These are phyloP conservation scores for Rana temporaria DNA, from an alignment of 2,113 vertebrate species.

Conservation along the genomic window DNA sequence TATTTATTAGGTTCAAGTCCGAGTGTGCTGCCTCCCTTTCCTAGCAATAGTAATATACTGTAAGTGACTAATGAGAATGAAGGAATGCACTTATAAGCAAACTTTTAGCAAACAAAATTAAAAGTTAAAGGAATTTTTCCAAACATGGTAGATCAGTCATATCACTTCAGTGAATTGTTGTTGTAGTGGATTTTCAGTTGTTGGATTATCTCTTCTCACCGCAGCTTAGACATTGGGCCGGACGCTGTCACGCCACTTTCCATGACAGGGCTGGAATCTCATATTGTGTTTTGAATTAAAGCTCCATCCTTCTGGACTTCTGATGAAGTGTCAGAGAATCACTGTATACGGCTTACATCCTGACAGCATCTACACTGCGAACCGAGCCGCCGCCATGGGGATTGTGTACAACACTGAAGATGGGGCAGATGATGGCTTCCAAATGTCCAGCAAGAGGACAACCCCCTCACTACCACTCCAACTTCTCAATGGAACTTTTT, in stretches of 20 bases:
- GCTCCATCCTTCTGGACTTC: conserved; percentile 17
- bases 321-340: conserved; percentile 14
- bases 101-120: too few species aligned
- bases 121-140: too few species aligned
- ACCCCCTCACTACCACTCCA: neutral
- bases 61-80: too few species aligned
- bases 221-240: neutral
- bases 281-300: conserved; percentile 26
- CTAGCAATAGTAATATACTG: too few species aligned
- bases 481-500: neutral
- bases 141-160: too few species aligned
- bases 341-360: neutral
- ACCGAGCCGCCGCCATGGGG: neutral
- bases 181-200: too few species aligned
- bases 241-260: neutral
- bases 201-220: too few species aligned
- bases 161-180: too few species aligned
- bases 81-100: too few species aligned
- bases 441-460: neutral
- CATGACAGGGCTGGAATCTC: neutral
- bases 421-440: conserved; percentile 1
- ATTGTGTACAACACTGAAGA: conserved; percentile 13
- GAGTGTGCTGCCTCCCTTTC: too few species aligned
- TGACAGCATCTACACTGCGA: conserved; percentile 7
- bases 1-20: too few species aligned